Evolutionary conservation across 2,888 invertebrate genomes (phyloP), one percentile per base, ranked within the genome.

Genomic region (Rotaria sp.): DNA sequence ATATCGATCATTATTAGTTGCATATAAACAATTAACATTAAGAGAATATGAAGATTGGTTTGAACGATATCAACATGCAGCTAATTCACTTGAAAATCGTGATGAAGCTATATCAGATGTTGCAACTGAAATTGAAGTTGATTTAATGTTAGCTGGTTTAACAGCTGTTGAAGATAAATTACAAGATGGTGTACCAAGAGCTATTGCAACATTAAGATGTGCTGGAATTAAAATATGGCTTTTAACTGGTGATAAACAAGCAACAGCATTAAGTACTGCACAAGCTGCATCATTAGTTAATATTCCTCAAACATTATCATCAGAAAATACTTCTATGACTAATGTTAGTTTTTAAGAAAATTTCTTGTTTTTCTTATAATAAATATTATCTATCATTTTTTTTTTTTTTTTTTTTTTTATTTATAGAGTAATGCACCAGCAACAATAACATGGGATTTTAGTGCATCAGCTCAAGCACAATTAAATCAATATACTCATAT

Each of bases 221-320:
- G 98, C 97, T 86, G 96, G 96, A 88, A 98, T 99, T 88, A 97
- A 98, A 92, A 94, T 99, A 89, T 99, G 99, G 99, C 97, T 99
- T 74, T 93, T 99, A 86, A 99, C 99, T 0, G 99, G 99, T 67
- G 99, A 99, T 91, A 99, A 99, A 92, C 45, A 41, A 75, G 75
- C 41, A 74, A 74, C 74, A 18, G 74, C 74, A 7, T 10, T 75
- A 7, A 75, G 45, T 26, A 41, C 45, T 5, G 45, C 75, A 26
- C 75, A 75, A 75, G 41, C 75, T 26, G 45, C 45, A 41, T 45
- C 41, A 11, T 24, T 45, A 5, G n/a, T 75, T 41, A 38, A 41
- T 41, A 75, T 41, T 75, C 35, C 35, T 15, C 67, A 35, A 30
- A 67, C 18, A 18, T 18, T 35, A 13, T 35, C 35, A 35, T 67